Percentiles rank a stretch among this genome's conserved stretches.
Evolutionary conservation across 2,797 vertebrate genomes (phyloP).

Genomic region (Phalloptychus januarius): DNA sequence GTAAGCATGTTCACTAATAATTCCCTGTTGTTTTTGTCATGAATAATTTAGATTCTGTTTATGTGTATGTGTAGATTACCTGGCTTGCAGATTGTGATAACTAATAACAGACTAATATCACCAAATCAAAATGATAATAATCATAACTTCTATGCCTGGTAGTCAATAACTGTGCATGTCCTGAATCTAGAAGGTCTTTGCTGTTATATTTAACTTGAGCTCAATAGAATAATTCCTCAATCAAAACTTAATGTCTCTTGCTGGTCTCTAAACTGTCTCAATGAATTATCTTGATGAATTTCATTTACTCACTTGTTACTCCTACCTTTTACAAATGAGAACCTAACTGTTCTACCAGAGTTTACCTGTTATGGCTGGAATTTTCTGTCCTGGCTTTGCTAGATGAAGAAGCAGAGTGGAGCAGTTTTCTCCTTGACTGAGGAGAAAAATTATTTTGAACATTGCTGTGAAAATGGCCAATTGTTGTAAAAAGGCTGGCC

Average conservation of each 20-base stretch:
- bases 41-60: no score
- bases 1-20: no score
- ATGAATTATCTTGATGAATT: background rate
- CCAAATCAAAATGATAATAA: background rate
- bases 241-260: background rate
- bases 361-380: background rate
- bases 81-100: background rate
- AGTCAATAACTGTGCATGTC: background rate
- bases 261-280: background rate
- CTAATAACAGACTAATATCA: background rate
- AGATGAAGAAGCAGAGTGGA: constrained; percentile 35
- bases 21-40: no score
- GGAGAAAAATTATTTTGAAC: constrained; percentile 32
- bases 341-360: background rate
- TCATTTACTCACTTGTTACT: background rate
- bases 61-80: background rate
- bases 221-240: background rate
- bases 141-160: background rate
- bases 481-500: constrained; percentile 57
- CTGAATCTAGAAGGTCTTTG: background rate
- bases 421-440: constrained; percentile 55
- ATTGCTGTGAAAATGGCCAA: constrained; percentile 55
- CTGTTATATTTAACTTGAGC: background rate
- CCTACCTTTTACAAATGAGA: background rate
- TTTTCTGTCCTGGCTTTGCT: background rate